Conservation (phyloP, 2,888 invertebrate genomes). For the Machimus atricapillus region DNA sequence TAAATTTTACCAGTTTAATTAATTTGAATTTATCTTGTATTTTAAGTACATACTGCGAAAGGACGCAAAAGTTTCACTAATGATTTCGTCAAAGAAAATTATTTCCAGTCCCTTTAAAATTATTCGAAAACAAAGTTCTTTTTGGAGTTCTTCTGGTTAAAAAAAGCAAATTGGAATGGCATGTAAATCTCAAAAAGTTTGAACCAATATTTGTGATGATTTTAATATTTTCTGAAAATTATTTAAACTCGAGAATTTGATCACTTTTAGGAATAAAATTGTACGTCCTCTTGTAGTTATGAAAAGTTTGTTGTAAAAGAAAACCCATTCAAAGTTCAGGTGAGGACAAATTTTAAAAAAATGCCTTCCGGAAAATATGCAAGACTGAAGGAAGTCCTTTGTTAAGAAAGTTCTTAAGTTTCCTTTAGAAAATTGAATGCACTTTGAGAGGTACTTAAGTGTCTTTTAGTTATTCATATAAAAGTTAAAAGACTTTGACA, state of each 20-base stretch:
- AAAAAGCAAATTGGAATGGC: neutral
- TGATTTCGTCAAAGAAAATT: neutral
- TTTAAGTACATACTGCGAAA: neutral
- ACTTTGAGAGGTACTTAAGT: neutral
- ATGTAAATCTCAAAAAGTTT: neutral
- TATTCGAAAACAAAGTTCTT: neutral
- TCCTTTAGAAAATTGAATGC: neutral
- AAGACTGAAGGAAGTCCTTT: neutral
- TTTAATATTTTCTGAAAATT: neutral
- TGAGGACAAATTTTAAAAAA: neutral
- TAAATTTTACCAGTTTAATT: neutral
- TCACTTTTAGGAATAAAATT: neutral
- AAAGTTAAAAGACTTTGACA: neutral
- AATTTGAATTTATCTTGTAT: neutral
- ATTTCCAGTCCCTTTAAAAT: neutral
- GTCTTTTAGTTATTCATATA: neutral
- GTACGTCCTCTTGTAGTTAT: neutral
- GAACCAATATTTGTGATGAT: neutral
- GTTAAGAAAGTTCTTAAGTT: neutral
- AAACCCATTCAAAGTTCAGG: neutral
- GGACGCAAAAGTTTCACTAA: neutral
- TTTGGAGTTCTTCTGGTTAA: neutral
- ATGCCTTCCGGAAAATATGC: neutral
- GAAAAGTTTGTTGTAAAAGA: neutral
- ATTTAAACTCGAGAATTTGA: neutral